Base-by-base conservation (phyloP, 2,797 vertebrate species). In the Apogon talboti region DNA sequence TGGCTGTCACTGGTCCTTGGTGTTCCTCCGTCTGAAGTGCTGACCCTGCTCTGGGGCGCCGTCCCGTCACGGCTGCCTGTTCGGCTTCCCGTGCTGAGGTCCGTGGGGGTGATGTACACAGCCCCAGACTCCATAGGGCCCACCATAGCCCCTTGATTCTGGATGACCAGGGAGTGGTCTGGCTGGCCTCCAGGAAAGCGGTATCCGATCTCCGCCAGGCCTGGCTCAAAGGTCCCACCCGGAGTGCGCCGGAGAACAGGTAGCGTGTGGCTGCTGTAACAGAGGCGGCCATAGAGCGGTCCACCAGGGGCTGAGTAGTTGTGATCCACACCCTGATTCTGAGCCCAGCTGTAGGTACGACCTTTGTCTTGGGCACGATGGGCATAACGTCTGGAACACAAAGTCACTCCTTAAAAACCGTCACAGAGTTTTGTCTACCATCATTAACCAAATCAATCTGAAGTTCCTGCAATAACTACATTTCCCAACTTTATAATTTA, bases 241-340 rank as follows among this genome's bases (percentile, higher is more conserved):
- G 91, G 92, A 3, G 90, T 21, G 14, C 91, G 93, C 0, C 92
- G 92, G 6, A 93, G 89, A n/a, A 93, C 91, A 0, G 94, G 94
- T 8, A 95, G 76, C 0, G 94, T 95, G 84, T 94, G 93, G 82
- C 94, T 95, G 90, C 92, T 94, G 88, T 94, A 95, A 71, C 93
- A 94, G 21, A 94, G 82, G 7, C 93, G 93, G 1, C 94, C 93
- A 0, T 94, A 94, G n/a, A 94, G 77, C 24, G 94, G 85, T 15
- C 91, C 89, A 1, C 80, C 86, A 1, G 88, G 83, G 14, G 62
- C 88, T 0, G 88, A 71, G 84, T 92, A 93, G 78, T 71, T 88
- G 13, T 83, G 86, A 4, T 94, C 94, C 69, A 90, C 60, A 0
- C 75, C 84, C 0, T 80, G 89, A 33, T 92, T 89, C 76, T 94